Conservation (phyloP, 2,797 vertebrate genomes). For the Taenioides sp. region DNA sequence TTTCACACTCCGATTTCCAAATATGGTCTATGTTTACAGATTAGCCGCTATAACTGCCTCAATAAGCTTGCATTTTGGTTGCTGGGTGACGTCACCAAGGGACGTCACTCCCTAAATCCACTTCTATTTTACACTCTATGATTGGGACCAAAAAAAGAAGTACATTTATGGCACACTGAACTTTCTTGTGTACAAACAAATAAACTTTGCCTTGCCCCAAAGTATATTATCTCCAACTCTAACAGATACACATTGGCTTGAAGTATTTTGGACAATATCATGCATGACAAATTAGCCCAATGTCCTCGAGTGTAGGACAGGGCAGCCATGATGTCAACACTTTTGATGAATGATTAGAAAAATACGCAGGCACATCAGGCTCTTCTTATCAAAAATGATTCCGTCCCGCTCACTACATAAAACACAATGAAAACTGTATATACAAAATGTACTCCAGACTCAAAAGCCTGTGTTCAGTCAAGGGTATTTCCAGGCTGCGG, state of each 20-base stretch:
- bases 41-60: too few species aligned
- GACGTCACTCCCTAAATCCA: too few species aligned
- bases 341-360: neutral
- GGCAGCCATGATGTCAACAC: neutral
- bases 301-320: neutral
- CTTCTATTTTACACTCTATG: too few species aligned
- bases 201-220: too few species aligned
- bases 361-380: neutral
- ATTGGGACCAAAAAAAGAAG: too few species aligned
- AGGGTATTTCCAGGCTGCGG: neutral
- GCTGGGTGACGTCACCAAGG: too few species aligned
- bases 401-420: neutral
- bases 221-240: neutral
- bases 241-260: neutral
- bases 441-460: neutral
- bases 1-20: too few species aligned
- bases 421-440: neutral
- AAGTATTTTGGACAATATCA: neutral
- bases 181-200: too few species aligned
- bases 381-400: neutral
- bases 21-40: too few species aligned
- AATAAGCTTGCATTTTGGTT: too few species aligned
- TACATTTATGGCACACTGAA: too few species aligned
- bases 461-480: neutral
- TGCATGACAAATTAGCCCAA: neutral